Conservation (phyloP, 30 jellyfish, hydroid and myxozoan species). For the Cassiopea xamachana region DNA sequence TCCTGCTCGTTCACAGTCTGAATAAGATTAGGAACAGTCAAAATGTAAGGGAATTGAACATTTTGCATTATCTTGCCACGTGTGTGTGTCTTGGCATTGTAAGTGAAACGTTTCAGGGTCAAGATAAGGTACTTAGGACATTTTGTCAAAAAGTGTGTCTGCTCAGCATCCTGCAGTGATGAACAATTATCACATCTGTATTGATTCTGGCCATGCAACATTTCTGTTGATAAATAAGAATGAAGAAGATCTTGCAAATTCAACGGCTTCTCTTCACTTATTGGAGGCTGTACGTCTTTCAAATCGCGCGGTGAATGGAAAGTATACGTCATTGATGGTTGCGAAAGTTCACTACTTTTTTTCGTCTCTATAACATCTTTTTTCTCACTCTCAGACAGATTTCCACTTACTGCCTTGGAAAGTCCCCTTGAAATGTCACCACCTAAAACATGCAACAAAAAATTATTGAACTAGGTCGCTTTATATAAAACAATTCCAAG, state of each 20-base stretch:
- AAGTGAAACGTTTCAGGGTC: constrained; percentile 87
- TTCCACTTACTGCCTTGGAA: constrained; percentile 18
- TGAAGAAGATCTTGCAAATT: constrained; percentile 53
- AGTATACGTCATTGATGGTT: background rate
- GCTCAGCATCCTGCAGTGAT: constrained; percentile 87
- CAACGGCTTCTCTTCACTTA: background rate
- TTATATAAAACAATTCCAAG: no score
- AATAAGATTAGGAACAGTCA: constrained; percentile 18
- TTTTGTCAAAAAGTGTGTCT: constrained; percentile 40
- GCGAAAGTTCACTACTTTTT: background rate
- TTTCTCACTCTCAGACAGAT: constrained; percentile 31
- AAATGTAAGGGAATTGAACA: constrained; percentile 54
- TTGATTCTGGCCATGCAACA: constrained; percentile 66
- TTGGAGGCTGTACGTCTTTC: background rate
- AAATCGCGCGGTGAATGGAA: background rate
- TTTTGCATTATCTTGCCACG: constrained; percentile 76
- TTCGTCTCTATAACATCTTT: constrained; percentile 29
- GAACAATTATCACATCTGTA: constrained; percentile 86
- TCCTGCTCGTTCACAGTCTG: background rate
- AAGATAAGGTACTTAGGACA: constrained; percentile 78
- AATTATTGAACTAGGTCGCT: no score
- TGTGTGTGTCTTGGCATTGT: constrained; percentile 59
- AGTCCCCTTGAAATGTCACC: constrained; percentile 67
- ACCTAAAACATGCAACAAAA: constrained; percentile 6
- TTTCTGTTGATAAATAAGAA: constrained; percentile 65